phyloP scores from a whole-genome alignment of 1,140 invertebrate species.

The Ganaspis sp. region DNA sequence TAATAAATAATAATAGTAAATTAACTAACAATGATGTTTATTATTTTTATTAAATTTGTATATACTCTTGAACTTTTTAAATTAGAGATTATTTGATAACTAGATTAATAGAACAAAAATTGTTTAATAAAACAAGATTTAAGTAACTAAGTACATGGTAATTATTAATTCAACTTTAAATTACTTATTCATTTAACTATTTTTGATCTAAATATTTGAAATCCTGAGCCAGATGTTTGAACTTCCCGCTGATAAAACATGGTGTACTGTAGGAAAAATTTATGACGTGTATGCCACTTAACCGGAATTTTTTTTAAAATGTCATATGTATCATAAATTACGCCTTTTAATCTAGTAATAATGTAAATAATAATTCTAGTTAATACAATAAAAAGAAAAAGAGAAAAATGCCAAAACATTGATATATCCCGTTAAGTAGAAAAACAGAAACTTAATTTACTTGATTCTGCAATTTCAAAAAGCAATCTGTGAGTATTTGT shows the following conservation, averaged over 20 bases:
- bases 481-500: neutral
- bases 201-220: neutral
- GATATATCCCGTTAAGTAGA: neutral
- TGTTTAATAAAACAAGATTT: too few relatives aligned
- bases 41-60: too few relatives aligned
- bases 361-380: neutral
- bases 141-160: too few relatives aligned
- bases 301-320: slow-evolving; percentile 14
- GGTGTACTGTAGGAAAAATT: neutral
- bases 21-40: too few relatives aligned
- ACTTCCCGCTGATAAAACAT: neutral
- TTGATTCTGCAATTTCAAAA: neutral
- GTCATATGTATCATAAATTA: neutral
- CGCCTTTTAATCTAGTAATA: neutral
- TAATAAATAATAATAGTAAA: too few relatives aligned
- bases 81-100: too few relatives aligned
- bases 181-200: neutral
- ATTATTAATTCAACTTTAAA: neutral
- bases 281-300: neutral
- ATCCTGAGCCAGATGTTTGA: neutral
- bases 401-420: neutral
- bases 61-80: too few relatives aligned
- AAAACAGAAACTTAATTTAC: neutral
- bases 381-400: neutral
- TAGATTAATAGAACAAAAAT: too few relatives aligned